Percentiles rank a stretch among this genome's conserved stretches.
These are phyloP conservation scores for Ageneiosus marmoratus DNA, from an alignment of 2,113 vertebrate genomes.

Conservation along the genomic window DNA sequence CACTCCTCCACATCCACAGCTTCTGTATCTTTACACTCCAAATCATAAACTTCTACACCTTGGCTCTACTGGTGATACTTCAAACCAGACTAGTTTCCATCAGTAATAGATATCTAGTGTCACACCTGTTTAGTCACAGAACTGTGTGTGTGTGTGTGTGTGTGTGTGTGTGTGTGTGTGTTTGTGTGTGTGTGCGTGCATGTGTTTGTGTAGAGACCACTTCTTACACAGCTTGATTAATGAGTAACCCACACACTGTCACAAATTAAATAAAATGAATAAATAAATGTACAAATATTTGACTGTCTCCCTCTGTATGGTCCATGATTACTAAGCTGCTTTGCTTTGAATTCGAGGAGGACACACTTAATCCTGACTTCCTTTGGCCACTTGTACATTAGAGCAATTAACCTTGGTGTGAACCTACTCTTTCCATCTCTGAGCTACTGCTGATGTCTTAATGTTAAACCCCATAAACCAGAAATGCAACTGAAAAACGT, in stretches of 20 bases:
- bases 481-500: background rate
- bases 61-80: background rate
- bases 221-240: background rate
- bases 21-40: background rate
- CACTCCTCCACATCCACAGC: too few relatives aligned
- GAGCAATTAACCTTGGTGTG: constrained; percentile 52
- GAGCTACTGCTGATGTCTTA: constrained; percentile 34
- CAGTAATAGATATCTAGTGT: background rate
- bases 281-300: constrained; percentile 33
- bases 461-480: constrained; percentile 35
- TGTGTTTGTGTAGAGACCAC: too few relatives aligned
- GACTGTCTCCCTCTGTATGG: constrained; percentile 25
- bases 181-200: too few relatives aligned
- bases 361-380: constrained; percentile 53
- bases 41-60: background rate
- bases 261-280: background rate
- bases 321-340: constrained; percentile 38
- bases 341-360: constrained; percentile 39
- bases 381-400: constrained; percentile 52
- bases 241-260: background rate
- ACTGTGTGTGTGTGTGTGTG: too few relatives aligned
- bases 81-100: background rate
- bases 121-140: background rate
- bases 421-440: constrained; percentile 33
- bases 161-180: too few relatives aligned